Base-by-base conservation (phyloP, 2,113 vertebrate genomes). In the Salvelinus fontinalis region DNA sequence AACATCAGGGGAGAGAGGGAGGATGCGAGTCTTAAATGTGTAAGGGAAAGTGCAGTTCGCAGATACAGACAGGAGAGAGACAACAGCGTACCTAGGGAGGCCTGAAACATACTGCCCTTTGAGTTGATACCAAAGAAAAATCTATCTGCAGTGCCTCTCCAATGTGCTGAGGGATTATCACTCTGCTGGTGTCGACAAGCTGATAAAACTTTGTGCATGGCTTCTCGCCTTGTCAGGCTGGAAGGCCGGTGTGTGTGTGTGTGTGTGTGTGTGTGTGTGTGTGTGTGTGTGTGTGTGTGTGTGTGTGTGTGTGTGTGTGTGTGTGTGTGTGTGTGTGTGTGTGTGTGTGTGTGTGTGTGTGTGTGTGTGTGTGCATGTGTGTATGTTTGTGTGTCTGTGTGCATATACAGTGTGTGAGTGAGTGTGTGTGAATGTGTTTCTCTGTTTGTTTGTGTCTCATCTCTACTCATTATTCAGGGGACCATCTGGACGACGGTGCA, bases 401-500 rank as follows among this genome's bases (percentile, higher is more conserved):
- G 49, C 49, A 34, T 34, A 34, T 34, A 34, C 34, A 44, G 81
- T 78, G 79, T 31, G 49, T 16, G 3, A 16, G 39, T 26, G 26
- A 11, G 39, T 54, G 51, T 54, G 13, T 54, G 14, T 18, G 3
- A 18, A 18, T 54, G 51, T 18, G 49, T 54, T 11, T 51, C 2
- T 51, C 6, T 49, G 48, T 49, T 18, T 13, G 49, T 18, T 13
- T 14, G 12, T 54, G 51, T 54, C 12, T 51, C 49, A 16, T 83
- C n/a, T 62, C n/a, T 75, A 68, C 83, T 91, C 85, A 81, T 93
- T 90, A 85, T 84, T 85, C 79, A 29, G 39, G 65, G 44, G 83
- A 89, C 87, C 89, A 91, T 89, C 88, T 90, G 89, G 80, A 83
- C 76, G 67, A 34, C 76, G 70, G 70, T 75, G 66, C 85, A 86